Evolutionary conservation across 2,797 vertebrate species (phyloP), one percentile per base, ranked within the genome.

Genomic region (Synaphobranchus kaupii): DNA sequence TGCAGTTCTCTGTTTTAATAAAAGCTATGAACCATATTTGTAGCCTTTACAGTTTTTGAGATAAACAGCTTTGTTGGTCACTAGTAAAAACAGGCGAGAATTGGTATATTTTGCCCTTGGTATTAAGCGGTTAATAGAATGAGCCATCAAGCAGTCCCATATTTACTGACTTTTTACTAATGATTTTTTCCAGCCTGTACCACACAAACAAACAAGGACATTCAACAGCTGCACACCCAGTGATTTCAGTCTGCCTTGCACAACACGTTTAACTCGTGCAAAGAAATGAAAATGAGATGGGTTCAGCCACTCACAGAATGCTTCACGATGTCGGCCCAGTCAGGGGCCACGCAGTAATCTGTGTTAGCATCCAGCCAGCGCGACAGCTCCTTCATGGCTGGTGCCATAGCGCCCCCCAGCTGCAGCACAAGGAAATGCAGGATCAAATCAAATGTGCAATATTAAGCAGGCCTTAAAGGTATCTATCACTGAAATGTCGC

Each of bases 301-400:
- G 15, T 47, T 13, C 39, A 71, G 48, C 48, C 84, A 96, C 97
- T 97, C 94, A 98, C 98, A 89, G 98, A 98, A 94, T 97, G 96
- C 95, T 97, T 98, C 92, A 98, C 97, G 90, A 98, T 97, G 84
- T 98, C 97, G 34, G 97, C 96, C 97, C 98, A 98, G 94, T 98
- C 98, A 84, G 97, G 96, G 93, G 97, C 97, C 90, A 98, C 96
- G 80, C 94, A 97, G 93, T 98, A 98, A 92, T 98, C 97, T 0
- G 96, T 93, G 96, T 98, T 98, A 87, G 97, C 97, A 88, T 98
- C 97, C 91, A 98, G 93, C 98, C 97, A 98, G 85, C 96, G 94
- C 89, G 97, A 97, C 5, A 98, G 96, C 93, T 98, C 97, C 94
- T 98, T 98, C 90, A 98, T 97, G 84, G 97, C 97, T 85, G 98